Evolutionary conservation across 2,888 invertebrate species (phyloP), one percentile per base, ranked within the genome.

Genomic region (Spilarctia lutea): DNA sequence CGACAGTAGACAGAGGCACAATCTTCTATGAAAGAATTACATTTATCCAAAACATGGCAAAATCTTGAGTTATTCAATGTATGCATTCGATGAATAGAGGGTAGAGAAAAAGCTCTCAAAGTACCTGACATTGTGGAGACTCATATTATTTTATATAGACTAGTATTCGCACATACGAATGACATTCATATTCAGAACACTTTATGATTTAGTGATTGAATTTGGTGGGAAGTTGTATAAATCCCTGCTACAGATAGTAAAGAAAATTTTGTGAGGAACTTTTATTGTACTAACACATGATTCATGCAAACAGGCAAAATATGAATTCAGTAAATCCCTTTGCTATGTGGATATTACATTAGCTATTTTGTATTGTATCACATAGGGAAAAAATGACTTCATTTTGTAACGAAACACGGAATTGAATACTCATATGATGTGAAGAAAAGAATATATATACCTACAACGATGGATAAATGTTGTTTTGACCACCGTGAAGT

Each of bases 1-100:
- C 91, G 90, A 90, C 89, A 90, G 88, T 87, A 89, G 87, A 82
- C 85, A 87, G 91, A 91, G 93, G 92, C 94, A 91, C 94, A 95
- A 95, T 95, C 94, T 94, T 91, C 91, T 88, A 87, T 84, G 89
- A 92, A 94, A 94, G 94, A 94, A 95, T 95, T 94, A 95, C 94
- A 93, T 95, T 94, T 94, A 94, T 93, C 90, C 90, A 92, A 91
- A 92, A 91, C 91, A 93, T 90, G 91, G 89, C 87, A 90, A 93
- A 94, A 94, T 94, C 93, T 92, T 90, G 82, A 88, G 93, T 94
- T 93, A 94, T 94, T 93, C 93, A 94, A 94, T 94, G 93, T 91
- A 93, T 91, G 88, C 86, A 87, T 83, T 85, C 89, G 90, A 88
- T 89, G 89, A 91, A 89, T 81, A 81, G 81, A 82, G 79, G 45